Evolutionary conservation across 2,888 invertebrate genomes (phyloP).

Genomic region (Drosophila differens): DNA sequence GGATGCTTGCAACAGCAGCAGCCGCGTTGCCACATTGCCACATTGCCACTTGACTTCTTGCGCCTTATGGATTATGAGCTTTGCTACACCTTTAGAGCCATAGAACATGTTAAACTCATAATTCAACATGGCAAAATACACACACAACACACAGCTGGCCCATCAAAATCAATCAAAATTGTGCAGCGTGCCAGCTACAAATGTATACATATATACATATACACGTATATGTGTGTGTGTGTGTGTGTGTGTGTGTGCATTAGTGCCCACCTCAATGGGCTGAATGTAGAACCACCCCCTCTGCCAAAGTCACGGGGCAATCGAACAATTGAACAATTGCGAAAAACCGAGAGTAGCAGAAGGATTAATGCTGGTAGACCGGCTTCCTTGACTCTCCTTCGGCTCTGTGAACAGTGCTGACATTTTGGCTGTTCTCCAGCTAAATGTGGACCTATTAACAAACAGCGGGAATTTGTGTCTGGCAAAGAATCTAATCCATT

Average conservation of each 20-base stretch:
- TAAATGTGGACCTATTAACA: background rate
- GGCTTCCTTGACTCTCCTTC: background rate
- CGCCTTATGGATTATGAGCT: slow-evolving; percentile 55
- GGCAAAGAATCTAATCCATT: background rate
- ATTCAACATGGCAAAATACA: slow-evolving; percentile 56
- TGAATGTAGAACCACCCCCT: slow-evolving; percentile 4
- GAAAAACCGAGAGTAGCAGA: slow-evolving; percentile 66
- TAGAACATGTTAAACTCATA: slow-evolving; percentile 59
- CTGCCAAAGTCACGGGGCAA: slow-evolving; percentile 28
- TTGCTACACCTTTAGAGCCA: slow-evolving; percentile 58
- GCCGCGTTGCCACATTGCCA: background rate
- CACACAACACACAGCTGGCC: slow-evolving; percentile 1
- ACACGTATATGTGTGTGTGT: too few species aligned
- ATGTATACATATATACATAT: slow-evolving; percentile 15
- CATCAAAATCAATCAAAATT: slow-evolving; percentile 69
- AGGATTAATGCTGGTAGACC: slow-evolving; percentile 80
- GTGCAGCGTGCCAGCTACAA: slow-evolving; percentile 55
- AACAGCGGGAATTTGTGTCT: background rate
- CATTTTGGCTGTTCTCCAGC: background rate
- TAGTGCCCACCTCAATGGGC: slow-evolving; percentile 48
- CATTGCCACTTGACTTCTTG: slow-evolving; percentile 61
- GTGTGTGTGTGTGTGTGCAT: slow-evolving; percentile 4
- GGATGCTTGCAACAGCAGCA: slow-evolving; percentile 42
- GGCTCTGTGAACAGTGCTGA: background rate
- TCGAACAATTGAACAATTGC: slow-evolving; percentile 79